Conservation (phyloP, 2,797 vertebrate genomes). For the Tinamus major region DNA sequence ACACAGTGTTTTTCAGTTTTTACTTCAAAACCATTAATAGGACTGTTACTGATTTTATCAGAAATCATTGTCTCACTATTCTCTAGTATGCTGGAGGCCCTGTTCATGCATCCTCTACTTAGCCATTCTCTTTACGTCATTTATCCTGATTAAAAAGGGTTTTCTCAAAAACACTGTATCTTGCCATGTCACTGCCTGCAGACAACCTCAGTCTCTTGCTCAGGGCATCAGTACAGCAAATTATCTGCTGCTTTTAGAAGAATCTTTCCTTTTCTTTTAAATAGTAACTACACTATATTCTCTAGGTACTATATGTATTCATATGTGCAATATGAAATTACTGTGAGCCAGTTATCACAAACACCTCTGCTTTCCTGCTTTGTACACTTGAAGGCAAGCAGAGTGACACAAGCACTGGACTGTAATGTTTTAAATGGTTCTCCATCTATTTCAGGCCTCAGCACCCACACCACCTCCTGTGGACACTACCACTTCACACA, state of each 20-base stretch:
- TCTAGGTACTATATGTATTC: no score
- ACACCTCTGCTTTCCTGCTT: background rate
- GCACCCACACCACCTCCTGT: background rate
- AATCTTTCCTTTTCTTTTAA: background rate
- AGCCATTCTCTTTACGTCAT: no score
- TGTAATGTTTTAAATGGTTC: background rate
- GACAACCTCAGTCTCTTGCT: no score
- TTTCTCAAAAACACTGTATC: rapidly evolving
- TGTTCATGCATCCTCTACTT: background rate
- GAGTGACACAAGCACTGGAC: rapidly evolving
- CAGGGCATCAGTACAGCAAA: background rate
- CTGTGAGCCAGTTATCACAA: background rate
- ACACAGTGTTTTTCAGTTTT: background rate
- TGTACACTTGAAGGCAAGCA: rapidly evolving
- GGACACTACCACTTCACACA: background rate
- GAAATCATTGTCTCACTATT: rapidly evolving
- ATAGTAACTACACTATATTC: background rate
- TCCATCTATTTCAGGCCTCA: background rate
- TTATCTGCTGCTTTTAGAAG: background rate
- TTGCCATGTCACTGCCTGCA: background rate
- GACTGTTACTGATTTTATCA: background rate
- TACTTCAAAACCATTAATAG: no score
- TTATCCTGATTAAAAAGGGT: no score
- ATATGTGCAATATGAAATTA: background rate
- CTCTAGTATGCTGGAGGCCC: no score